These are phyloP conservation scores for Corydoras maculifer DNA, from an alignment of 2,113 vertebrate genomes.

Conservation along the genomic window DNA sequence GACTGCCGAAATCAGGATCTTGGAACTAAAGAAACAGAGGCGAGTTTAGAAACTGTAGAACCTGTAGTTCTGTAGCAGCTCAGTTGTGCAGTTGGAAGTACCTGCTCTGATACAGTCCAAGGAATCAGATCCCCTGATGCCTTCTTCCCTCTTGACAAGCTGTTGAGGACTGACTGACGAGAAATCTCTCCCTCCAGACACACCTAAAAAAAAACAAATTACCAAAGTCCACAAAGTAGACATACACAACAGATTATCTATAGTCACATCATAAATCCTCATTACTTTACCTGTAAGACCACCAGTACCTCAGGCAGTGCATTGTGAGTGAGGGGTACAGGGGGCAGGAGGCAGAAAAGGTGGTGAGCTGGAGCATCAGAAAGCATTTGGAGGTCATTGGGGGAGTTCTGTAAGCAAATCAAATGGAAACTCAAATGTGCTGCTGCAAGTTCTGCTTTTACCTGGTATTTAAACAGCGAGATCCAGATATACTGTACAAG, in stretches of 20 bases:
- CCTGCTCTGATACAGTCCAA: slow-evolving; percentile 96
- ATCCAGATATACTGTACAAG: too few relatives aligned
- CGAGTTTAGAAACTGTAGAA: background rate
- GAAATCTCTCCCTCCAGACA: slow-evolving; percentile 97
- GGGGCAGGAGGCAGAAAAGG: slow-evolving; percentile 92
- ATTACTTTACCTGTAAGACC: slow-evolving; percentile 80
- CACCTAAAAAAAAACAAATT: slow-evolving; percentile 48
- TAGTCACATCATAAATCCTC: too few relatives aligned
- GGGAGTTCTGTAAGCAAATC: slow-evolving; percentile 71
- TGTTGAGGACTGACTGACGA: slow-evolving; percentile 86
- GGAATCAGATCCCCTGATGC: slow-evolving; percentile 95
- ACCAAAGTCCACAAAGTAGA: too few relatives aligned
- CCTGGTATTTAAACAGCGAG: too few relatives aligned
- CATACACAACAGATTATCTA: too few relatives aligned
- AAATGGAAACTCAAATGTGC: too few relatives aligned
- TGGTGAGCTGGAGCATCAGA: slow-evolving; percentile 96
- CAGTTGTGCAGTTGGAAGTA: slow-evolving; percentile 41
- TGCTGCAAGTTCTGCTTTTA: too few relatives aligned
- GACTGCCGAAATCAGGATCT: slow-evolving; percentile 85
- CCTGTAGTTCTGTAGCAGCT: too few relatives aligned
- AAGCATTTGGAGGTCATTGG: slow-evolving; percentile 95
- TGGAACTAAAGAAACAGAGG: slow-evolving; percentile 74
- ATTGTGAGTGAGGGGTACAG: slow-evolving; percentile 90
- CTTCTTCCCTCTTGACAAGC: slow-evolving; percentile 91
- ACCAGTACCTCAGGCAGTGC: slow-evolving; percentile 90